Conservation (phyloP, 2,888 invertebrate species). For the Agonopterix arenella region DNA sequence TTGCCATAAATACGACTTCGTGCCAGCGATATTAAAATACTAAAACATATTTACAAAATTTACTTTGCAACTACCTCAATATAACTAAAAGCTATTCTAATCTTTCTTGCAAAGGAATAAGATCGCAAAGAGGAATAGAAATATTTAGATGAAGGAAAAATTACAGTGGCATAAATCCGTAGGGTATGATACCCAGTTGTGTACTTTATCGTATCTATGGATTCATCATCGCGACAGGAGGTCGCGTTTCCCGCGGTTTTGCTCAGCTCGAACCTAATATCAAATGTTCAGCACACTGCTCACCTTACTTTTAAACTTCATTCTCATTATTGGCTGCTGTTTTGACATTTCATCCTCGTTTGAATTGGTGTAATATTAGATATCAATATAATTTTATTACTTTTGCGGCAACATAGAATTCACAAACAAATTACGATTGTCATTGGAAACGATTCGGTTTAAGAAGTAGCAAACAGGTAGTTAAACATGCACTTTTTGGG, state of each 20-base stretch:
- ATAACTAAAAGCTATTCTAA: not conserved
- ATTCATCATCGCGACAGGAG: conserved; percentile 67
- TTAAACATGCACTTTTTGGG: no score
- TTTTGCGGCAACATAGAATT: no score
- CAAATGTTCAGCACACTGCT: conserved; percentile 40
- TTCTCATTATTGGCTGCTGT: conserved; percentile 19
- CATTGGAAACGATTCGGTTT: no score
- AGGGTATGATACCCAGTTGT: conserved; percentile 39
- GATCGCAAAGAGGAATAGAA: conserved; percentile 12
- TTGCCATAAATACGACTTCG: conserved; percentile 49
- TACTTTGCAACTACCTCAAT: conserved; percentile 1
- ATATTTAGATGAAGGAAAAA: conserved; percentile 8
- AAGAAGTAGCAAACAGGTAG: no score
- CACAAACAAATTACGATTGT: no score
- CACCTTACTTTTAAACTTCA: conserved; percentile 23
- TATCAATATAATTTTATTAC: no score
- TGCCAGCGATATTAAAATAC: conserved; percentile 59
- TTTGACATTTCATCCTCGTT: not conserved
- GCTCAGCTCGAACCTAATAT: conserved; percentile 27
- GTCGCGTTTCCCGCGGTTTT: conserved; percentile 17
- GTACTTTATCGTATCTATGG: conserved; percentile 42
- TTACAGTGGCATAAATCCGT: conserved; percentile 15
- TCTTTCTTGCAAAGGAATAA: conserved; percentile 3
- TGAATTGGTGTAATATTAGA: not conserved
- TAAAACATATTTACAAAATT: conserved; percentile 32